Evolutionary conservation across 2,113 vertebrate genomes (phyloP), one percentile per base, ranked within the genome.

Genomic region (Elgaria multicarinata): DNA sequence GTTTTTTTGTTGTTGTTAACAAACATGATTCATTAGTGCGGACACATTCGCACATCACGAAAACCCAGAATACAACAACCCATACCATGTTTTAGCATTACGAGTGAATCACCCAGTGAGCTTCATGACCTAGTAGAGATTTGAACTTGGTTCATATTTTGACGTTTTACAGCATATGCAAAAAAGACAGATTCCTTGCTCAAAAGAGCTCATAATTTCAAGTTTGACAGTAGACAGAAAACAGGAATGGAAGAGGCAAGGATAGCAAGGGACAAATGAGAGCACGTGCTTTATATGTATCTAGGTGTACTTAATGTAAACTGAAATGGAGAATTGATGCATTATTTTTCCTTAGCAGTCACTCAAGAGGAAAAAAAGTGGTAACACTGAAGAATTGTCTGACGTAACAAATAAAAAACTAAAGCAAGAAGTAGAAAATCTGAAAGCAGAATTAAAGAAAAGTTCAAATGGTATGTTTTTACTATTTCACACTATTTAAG

Each of bases 361-460:
- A 14, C 95, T 98, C 77, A 93, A 94, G 88, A 95, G 94, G 85
- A 95, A 87, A 87, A 92, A 74, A 94, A 89, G 93, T 2, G 20
- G 79, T 93, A 97, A 96, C 89, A 97, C 93, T 50, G 94, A 94
- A n/a, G 82, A 50, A 0, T 87, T 76, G 76, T 91, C 93, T 26
- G 93, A 95, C 92, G 90, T 87, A 92, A 96, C 96, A 76, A 96
- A 98, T 90, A 94, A 96, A 78, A 96, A 94, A 69, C 90, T 99
- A 86, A 96, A 94, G 92, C 87, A 97, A 93, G 98, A 99, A 88
- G 88, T 96, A 88, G 95, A 97, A 90, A 96, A 88, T 79, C 95
- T 99, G 95, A 96, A 95, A 93, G 93, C 90, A 83, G 98, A 99
- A 81, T 95, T 99, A 92, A 97, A 97, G 96, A 97, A 94, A 92